Base-by-base conservation (phyloP, 2,797 vertebrate species). In the Furcifer pardalis region DNA sequence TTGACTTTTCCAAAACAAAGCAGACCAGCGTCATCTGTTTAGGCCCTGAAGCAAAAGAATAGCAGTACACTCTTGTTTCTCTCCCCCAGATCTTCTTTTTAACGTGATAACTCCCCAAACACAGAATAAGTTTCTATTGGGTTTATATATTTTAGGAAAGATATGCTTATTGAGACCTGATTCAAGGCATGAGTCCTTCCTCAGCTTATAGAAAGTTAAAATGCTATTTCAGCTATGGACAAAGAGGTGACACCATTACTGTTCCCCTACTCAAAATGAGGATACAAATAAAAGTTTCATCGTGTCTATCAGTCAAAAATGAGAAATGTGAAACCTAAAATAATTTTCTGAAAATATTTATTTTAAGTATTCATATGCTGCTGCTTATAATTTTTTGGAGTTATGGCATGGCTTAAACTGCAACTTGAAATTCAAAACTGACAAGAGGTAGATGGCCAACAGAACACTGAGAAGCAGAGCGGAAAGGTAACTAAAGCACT, bases 31-130 rank as follows among this genome's bases (percentile, higher is more conserved):
- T 85, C 75, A 21, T 83, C 86, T 83, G 56, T 85, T 83, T 5
- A 42, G 80, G 23, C 7, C 79, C 83, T 76, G 72, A 87, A 88
- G 10, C 23, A 85, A 88, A 86, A 44, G 77, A 85, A 40, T 82
- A 1, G 8, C 15, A 1, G 12, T 6, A n/a, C 30, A 81, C 4
- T 37, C 73, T 27, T 73, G 9, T 25, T 1, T 65, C 59, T 59
- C 68, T 2, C 7, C 27, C n/a, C 71, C 7, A 77, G 8, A 13
- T 35, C 3, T 46, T 12, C 60, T 9, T 42, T 46, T 30, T 44
- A 80, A 49, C 9, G 1, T 23, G 71, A 17, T 0, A 5, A 1
- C 10, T 84, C 25, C 52, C 72, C 25, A 76, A 73, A 73, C 30
- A 73, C 5, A 73, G 3, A 8, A 79, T 30, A 91, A 62, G 65